Evolutionary conservation across 2,888 invertebrate genomes (phyloP).

Genomic region (Hyposoter didymator): DNA sequence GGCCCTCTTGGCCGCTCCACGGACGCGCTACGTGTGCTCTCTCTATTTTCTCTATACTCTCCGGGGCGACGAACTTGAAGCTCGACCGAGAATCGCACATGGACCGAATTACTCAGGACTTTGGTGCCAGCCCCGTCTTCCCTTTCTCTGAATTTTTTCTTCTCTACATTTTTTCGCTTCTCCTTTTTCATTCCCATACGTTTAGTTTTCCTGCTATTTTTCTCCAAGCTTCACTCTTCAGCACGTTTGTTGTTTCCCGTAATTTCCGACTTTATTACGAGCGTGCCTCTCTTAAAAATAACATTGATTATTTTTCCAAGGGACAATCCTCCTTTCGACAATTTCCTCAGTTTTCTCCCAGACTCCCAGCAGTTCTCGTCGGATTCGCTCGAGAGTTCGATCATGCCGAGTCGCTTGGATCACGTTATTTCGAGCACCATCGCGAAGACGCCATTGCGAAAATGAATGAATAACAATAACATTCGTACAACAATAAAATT

Average conservation of each 20-base stretch:
- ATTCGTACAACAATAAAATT: background rate
- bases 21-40: slow-evolving; percentile 50
- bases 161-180: slow-evolving; percentile 1
- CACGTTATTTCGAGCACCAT: background rate
- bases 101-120: slow-evolving; percentile 70
- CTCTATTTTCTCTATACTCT: slow-evolving; percentile 59
- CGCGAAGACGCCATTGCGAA: background rate
- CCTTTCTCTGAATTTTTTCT: slow-evolving; percentile 1
- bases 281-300: slow-evolving; percentile 26
- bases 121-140: slow-evolving; percentile 25
- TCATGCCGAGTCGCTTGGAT: background rate
- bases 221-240: slow-evolving; percentile 32
- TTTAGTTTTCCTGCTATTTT: slow-evolving; percentile 27
- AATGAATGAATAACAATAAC: background rate
- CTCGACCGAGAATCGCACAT: slow-evolving; percentile 67
- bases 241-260: slow-evolving; percentile 59
- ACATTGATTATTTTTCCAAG: slow-evolving; percentile 23
- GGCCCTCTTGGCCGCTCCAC: slow-evolving; percentile 45
- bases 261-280: slow-evolving; percentile 66
- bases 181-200: slow-evolving; percentile 21
- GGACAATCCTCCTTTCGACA: background rate
- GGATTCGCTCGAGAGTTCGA: background rate
- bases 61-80: slow-evolving; percentile 71
- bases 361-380: background rate
- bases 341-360: background rate